A percentile compares a stretch with the other conserved stretches of the same genome.
Conservation (phyloP, 2,888 invertebrate genomes). For the Pyrgus malvae region DNA sequence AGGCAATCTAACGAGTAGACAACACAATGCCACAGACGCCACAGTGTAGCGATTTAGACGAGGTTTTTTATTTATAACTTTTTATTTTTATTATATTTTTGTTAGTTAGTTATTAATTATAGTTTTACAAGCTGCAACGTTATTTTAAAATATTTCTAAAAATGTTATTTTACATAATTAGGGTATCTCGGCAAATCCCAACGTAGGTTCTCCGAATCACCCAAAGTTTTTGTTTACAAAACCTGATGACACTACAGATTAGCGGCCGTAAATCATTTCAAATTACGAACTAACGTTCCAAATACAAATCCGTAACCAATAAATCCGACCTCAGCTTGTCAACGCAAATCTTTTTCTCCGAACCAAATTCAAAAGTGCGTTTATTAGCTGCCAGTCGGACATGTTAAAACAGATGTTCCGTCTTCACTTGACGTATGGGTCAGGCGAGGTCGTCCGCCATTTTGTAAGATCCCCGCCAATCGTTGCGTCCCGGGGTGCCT, state of each 20-base stretch:
- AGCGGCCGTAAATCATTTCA: constrained; percentile 34
- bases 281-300: constrained; percentile 36
- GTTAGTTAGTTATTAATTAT: too few relatives aligned
- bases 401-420: constrained; percentile 79
- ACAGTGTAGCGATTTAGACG: too few relatives aligned
- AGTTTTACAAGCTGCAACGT: too few relatives aligned
- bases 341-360: constrained; percentile 37
- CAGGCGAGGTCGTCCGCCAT: constrained; percentile 74
- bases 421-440: constrained; percentile 75
- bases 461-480: constrained; percentile 72
- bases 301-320: constrained; percentile 37
- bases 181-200: neutral
- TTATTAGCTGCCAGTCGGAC: constrained; percentile 71
- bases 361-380: constrained; percentile 48
- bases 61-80: too few relatives aligned
- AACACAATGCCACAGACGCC: too few relatives aligned
- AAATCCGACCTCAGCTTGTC: constrained; percentile 38
- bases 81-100: too few relatives aligned
- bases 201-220: neutral
- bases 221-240: constrained; percentile 16
- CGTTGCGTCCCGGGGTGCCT: constrained; percentile 61
- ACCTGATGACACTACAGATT: constrained; percentile 29
- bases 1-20: too few relatives aligned
- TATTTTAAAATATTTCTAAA: neutral
- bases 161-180: neutral